Evolutionary conservation across 92 coral and sea anemone species (phyloP).

Genomic region (Porites cylindrica): DNA sequence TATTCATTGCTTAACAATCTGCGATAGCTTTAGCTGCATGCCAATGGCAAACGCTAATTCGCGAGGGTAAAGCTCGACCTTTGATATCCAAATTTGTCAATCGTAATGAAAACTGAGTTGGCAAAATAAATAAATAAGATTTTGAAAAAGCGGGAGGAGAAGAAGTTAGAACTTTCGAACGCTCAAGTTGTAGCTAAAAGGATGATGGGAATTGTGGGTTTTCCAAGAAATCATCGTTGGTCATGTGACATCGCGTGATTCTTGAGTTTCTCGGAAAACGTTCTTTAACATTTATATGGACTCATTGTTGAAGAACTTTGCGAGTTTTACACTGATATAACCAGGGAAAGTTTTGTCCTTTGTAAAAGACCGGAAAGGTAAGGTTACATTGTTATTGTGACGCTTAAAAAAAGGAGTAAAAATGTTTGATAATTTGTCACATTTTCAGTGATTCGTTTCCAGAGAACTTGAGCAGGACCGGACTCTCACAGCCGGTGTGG

Average conservation of each 20-base stretch:
- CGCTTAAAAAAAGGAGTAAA: not conserved
- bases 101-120: too few relatives aligned
- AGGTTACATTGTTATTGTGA: not conserved
- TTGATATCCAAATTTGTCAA: too few relatives aligned
- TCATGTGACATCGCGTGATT: not conserved
- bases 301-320: not conserved
- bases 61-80: too few relatives aligned
- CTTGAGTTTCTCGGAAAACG: not conserved
- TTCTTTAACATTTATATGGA: not conserved
- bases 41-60: too few relatives aligned
- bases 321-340: not conserved
- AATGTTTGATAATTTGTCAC: too few relatives aligned
- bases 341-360: not conserved
- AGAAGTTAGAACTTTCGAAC: too few relatives aligned
- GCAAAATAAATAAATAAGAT: too few relatives aligned
- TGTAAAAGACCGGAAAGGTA: not conserved
- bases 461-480: not conserved
- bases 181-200: too few relatives aligned
- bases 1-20: too few relatives aligned
- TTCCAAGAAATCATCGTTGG: not conserved
- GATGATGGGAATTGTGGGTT: not conserved
- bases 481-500: too few relatives aligned
- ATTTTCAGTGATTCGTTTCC: not conserved
- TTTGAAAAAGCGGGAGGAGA: too few relatives aligned
- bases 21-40: too few relatives aligned